Percentiles rank a stretch among this genome's conserved stretches.
Evolutionary conservation across 2,113 vertebrate species (phyloP).

Genomic region (Rallus limicola): DNA sequence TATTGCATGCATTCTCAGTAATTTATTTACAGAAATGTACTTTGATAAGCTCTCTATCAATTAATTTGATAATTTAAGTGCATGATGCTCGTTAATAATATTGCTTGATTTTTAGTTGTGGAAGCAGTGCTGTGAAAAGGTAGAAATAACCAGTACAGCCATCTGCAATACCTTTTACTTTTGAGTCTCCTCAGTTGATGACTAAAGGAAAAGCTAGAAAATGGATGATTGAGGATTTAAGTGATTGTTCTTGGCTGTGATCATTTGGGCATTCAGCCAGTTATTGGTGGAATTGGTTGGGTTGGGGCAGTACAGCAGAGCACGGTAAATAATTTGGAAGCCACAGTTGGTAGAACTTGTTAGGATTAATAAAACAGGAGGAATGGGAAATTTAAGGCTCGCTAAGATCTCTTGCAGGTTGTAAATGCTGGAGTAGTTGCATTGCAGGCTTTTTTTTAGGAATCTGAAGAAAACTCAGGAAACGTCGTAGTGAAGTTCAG

Average conservation of each 20-base stretch:
- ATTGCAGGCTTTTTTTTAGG: not conserved
- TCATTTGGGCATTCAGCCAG: not conserved
- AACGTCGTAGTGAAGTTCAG: not conserved
- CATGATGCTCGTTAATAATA: not conserved
- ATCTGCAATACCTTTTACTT: not conserved
- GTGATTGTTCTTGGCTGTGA: not conserved
- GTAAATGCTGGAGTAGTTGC: not conserved
- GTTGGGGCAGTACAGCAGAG: not conserved
- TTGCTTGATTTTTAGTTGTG: not conserved
- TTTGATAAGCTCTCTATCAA: not conserved
- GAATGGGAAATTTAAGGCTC: not conserved
- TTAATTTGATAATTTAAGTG: not conserved
- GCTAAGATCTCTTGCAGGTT: not conserved
- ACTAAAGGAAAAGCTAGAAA: not conserved
- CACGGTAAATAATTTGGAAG: not conserved
- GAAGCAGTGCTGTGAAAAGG: not conserved
- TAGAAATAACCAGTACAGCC: not conserved
- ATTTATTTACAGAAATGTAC: not conserved
- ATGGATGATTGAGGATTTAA: not conserved
- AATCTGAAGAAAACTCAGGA: not conserved
- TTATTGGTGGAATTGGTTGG: not conserved
- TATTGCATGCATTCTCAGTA: not conserved
- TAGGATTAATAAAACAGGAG: not conserved
- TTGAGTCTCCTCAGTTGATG: not conserved
- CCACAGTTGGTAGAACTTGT: not conserved